Evolutionary conservation across 2,888 invertebrate species (phyloP).

Genomic region (Ectropis crepuscularia): DNA sequence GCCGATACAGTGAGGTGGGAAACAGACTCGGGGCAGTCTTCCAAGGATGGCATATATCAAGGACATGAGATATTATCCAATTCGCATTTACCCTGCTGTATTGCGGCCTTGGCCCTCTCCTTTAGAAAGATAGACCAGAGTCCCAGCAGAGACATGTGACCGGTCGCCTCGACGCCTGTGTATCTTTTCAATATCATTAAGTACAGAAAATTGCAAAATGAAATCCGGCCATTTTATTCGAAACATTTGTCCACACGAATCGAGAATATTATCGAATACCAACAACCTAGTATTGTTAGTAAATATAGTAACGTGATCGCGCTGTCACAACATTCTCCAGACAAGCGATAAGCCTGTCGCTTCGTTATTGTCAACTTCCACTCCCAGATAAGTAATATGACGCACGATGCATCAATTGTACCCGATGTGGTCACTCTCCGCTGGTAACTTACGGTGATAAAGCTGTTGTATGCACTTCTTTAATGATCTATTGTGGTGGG

Average conservation of each 20-base stretch:
- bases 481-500: conserved; percentile 6
- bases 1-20: too few relatives aligned
- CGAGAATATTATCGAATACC: conserved; percentile 1
- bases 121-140: too few relatives aligned
- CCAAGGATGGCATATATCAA: too few relatives aligned
- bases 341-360: conserved; percentile 24
- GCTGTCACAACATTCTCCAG: conserved; percentile 31
- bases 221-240: too few relatives aligned
- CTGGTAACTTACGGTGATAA: conserved; percentile 1
- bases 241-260: neutral
- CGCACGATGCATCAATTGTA: conserved; percentile 7
- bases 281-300: conserved; percentile 7
- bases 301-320: conserved; percentile 9
- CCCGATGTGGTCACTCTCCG: conserved; percentile 8
- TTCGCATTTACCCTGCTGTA: too few relatives aligned
- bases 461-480: conserved; percentile 1
- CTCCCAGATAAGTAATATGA: conserved; percentile 12
- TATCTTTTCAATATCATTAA: too few relatives aligned
- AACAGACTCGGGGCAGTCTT: too few relatives aligned
- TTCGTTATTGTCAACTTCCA: conserved; percentile 22
- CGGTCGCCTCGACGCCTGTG: too few relatives aligned
- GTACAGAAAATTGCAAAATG: too few relatives aligned
- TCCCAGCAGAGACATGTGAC: too few relatives aligned
- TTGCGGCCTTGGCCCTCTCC: too few relatives aligned
- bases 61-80: too few relatives aligned